These are phyloP conservation scores for Dipodomys ordii DNA, from an alignment of 2,113 vertebrate species.

Conservation along the genomic window DNA sequence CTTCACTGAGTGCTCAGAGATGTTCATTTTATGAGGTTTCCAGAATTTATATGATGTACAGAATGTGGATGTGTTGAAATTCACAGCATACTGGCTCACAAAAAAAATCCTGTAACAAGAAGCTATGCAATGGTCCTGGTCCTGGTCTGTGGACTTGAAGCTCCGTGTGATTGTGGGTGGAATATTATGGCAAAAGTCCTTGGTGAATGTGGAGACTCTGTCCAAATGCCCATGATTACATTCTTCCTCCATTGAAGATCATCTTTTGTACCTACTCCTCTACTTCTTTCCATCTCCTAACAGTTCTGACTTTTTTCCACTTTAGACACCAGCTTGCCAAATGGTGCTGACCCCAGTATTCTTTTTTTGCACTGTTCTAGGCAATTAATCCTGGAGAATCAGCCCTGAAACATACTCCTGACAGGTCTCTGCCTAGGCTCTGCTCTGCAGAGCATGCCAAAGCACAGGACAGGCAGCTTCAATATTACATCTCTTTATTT, in stretches of 20 bases:
- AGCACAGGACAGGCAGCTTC: background rate
- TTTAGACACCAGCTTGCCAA: background rate
- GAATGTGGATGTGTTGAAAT: too few species aligned
- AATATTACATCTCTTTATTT: background rate
- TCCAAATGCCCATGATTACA: background rate
- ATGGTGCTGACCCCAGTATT: accelerated
- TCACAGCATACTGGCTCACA: background rate
- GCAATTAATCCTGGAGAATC: background rate
- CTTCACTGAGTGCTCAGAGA: background rate
- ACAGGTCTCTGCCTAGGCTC: too few species aligned
- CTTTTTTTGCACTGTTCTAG: background rate
- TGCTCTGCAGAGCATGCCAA: background rate
- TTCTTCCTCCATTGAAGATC: background rate
- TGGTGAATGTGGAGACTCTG: background rate
- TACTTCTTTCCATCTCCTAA: background rate
- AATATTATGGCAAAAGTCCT: background rate
- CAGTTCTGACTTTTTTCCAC: background rate
- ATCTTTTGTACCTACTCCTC: background rate
- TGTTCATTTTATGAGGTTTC: too few species aligned
- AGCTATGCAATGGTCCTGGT: background rate
- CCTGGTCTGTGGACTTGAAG: background rate
- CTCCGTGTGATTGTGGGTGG: background rate
- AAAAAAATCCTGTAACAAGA: background rate
- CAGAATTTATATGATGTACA: too few species aligned
- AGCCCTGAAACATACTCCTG: background rate